Evolutionary conservation across 2,888 invertebrate species (phyloP), one percentile per base, ranked within the genome.

Genomic region (Caenorhabditis sp.): DNA sequence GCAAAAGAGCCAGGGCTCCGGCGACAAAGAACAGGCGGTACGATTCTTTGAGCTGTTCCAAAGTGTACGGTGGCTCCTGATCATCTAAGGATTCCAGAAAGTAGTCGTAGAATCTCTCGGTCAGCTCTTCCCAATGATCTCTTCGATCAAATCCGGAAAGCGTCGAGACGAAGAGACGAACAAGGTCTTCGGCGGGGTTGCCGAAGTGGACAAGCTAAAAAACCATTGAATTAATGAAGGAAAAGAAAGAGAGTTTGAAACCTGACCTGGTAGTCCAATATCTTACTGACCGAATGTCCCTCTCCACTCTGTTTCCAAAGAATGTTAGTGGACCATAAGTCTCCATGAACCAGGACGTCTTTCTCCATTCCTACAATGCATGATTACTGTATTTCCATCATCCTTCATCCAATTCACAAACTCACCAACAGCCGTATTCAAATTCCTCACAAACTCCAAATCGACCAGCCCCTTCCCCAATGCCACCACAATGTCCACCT

Each of bases 31-130:
- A 80, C n/a, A 50, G 15, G 0, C 55, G 20, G 28, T 72, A 82
- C 0, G 82, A 82, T 24, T 61, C 51, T 61, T 83, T 80, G 13
- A 80, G 47, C 65, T 85, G 82, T 13, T 74, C 76, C 35, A 85
- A 64, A 3, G 76, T 68, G 44, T 79, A 85, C 13, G 79, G 76
- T n/a, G 44, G 13, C 8, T 53, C 68, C 26, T 51, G 35, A 22
- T 18, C 47, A 11, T 50, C 58, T 18, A 81, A 24, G 1, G 56
- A 76, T 22, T 76, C 76, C 0, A 68, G 1, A 15, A 79, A 71
- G 37, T 70, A 71, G 9, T 3, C 44, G 60, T 85, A 85, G 53
- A 83, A 85, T 15, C 24, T 50, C n/a, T 83, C 71, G 1, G 82
- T 11, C 20, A 85, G 13, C 4, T 32, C 20, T 20, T 81, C 76